Conservation (phyloP, 2,888 invertebrate genomes). For the Erebia epiphron region DNA sequence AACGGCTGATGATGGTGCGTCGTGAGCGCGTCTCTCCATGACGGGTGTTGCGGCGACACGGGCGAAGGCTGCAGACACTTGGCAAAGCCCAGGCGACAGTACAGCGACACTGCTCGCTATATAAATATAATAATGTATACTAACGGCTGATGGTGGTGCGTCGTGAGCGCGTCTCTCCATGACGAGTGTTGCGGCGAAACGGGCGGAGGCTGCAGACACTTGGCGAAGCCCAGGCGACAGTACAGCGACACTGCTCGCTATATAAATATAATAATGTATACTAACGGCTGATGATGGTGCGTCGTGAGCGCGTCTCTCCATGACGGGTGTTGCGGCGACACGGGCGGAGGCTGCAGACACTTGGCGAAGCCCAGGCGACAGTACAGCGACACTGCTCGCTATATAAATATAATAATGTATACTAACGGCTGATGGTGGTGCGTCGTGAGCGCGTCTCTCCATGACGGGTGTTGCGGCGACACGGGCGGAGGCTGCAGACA, state of each 20-base stretch:
- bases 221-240: slow-evolving; percentile 96
- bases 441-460: slow-evolving; percentile 83
- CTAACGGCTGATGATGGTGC: slow-evolving; percentile 70
- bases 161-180: slow-evolving; percentile 84
- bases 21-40: slow-evolving; percentile 85
- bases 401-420: too few species aligned
- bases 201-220: slow-evolving; percentile 86
- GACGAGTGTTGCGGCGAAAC: slow-evolving; percentile 85
- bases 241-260: slow-evolving; percentile 97
- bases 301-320: slow-evolving; percentile 85
- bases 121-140: too few species aligned
- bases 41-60: slow-evolving; percentile 84
- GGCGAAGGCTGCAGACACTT: slow-evolving; percentile 86
- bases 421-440: slow-evolving; percentile 71
- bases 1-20: slow-evolving; percentile 70
- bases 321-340: slow-evolving; percentile 85
- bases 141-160: slow-evolving; percentile 70
- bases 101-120: slow-evolving; percentile 97
- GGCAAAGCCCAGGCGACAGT: slow-evolving; percentile 96
- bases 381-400: slow-evolving; percentile 96
- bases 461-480: slow-evolving; percentile 86
- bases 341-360: slow-evolving; percentile 85
- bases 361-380: slow-evolving; percentile 96
- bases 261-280: too few species aligned
- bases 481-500: slow-evolving; percentile 85